Evolutionary conservation across 2,113 vertebrate genomes (phyloP).

Genomic region (Centropus unirufus): DNA sequence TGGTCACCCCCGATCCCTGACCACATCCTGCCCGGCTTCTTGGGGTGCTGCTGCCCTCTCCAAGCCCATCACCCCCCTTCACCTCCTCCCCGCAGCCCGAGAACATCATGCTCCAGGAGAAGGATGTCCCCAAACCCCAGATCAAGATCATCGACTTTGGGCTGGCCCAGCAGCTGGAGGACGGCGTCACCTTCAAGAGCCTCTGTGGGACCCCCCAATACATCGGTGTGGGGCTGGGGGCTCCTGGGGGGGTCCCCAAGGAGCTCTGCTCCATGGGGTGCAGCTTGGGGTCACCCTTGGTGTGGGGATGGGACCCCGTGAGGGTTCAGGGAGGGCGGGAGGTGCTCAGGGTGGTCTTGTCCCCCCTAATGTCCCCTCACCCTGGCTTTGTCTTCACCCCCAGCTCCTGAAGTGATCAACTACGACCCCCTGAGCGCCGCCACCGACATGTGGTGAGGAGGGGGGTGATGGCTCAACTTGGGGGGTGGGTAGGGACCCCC

Average conservation of each 20-base stretch:
- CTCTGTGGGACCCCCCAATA: slow-evolving; percentile 87
- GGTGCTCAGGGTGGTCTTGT: neutral
- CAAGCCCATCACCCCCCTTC: rapidly evolving
- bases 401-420: slow-evolving; percentile 82
- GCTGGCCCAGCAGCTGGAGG: slow-evolving; percentile 75
- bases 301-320: neutral
- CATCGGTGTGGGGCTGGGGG: slow-evolving; percentile 74
- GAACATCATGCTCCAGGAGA: slow-evolving; percentile 83
- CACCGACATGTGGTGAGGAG: slow-evolving; percentile 82
- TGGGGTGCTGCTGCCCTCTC: neutral
- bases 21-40: neutral
- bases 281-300: rapidly evolving
- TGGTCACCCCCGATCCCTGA: too few species aligned
- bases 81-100: slow-evolving; percentile 69
- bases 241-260: neutral
- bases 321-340: neutral
- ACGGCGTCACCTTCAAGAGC: slow-evolving; percentile 74
- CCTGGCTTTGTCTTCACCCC: neutral
- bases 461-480: rapidly evolving
- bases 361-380: neutral
- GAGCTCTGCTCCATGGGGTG: neutral
- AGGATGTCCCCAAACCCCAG: slow-evolving; percentile 51
- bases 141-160: slow-evolving; percentile 85
- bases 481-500: neutral
- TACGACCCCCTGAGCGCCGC: slow-evolving; percentile 73